Base-by-base conservation (phyloP, 2,113 vertebrate species). In the Numenius arquata region DNA sequence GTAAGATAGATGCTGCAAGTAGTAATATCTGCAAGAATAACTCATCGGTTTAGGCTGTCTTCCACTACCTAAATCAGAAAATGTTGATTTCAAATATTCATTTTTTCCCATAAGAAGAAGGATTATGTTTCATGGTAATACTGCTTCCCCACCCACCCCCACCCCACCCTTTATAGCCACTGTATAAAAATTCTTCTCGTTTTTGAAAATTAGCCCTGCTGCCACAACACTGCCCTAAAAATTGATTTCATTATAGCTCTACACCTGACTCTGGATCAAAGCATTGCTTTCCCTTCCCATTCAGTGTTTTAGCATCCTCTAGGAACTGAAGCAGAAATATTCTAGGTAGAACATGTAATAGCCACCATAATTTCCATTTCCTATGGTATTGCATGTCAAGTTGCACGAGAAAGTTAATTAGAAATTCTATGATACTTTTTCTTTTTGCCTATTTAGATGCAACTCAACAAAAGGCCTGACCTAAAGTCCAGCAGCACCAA, bases 101-200 rank as follows among this genome's bases (percentile, higher is more conserved):
- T 1, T n/a, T 74, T 84, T 47, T 65, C 29, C 21, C 12, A 14
- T 36, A 52, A 55, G 36, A 65, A 43, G 34, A 17, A 73, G 11
- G 17, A 47, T 38, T 52, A 30, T 9, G 26, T 87, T 56, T 66
- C 61, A 27, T 12, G 26, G 11, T 21, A 77, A 61, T 41, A 8
- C 5, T 43, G 4, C 4, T 55, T 40, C 2, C 2, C 5, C 11
- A 7, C 3, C 5, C 8, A 8, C 8, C 7, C 2, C 4, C 9
- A 12, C 43, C 19, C 3, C 3, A 5, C 11, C 9, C 9, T 81
- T 92, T 68, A 36, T 17, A 56, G 34, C 11, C 32, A 32, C 38
- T 16, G 2, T 20, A 15, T 65, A 59, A 61, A 90, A 19, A 6
- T 11, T 34, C 62, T 34, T 66, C 25, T 19, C 11, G 4, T 25